Conservation (phyloP, 2,888 invertebrate genomes). For the Tachina fera region DNA sequence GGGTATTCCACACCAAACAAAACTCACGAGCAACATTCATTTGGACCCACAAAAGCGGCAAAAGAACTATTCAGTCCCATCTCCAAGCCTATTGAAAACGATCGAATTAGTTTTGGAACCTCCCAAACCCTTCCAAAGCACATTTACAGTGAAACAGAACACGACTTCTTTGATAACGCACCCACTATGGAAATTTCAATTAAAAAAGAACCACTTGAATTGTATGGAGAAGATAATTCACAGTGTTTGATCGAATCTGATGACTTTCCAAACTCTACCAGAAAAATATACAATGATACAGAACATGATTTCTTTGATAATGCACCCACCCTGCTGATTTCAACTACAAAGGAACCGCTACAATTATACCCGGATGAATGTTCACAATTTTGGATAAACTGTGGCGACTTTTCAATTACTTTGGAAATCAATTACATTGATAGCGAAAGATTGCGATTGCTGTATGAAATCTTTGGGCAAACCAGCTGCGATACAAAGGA, state of each 20-base stretch:
- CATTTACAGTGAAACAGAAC: conserved; percentile 69
- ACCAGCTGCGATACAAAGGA: conserved; percentile 76
- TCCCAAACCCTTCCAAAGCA: neutral
- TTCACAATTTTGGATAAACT: conserved; percentile 78
- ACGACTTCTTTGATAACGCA: conserved; percentile 65
- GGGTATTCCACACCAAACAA: conserved; percentile 78
- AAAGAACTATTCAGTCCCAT: conserved; percentile 76
- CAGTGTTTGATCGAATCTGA: too few relatives aligned
- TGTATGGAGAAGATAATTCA: neutral
- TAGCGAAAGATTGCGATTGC: conserved; percentile 75
- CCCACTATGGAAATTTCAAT: conserved; percentile 66
- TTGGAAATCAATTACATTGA: conserved; percentile 76
- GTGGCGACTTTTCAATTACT: conserved; percentile 77
- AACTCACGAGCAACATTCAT: conserved; percentile 40
- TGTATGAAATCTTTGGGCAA: conserved; percentile 80
- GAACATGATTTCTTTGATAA: conserved; percentile 76
- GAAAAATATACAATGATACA: conserved; percentile 53
- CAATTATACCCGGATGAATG: conserved; percentile 26
- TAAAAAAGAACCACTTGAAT: neutral
- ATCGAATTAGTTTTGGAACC: conserved; percentile 42
- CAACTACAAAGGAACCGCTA: too few relatives aligned
- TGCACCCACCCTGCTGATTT: conserved; percentile 68
- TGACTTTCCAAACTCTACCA: too few relatives aligned
- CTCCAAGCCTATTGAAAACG: conserved; percentile 57
- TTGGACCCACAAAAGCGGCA: conserved; percentile 22